Conservation (phyloP, 2,888 invertebrate species). For the Baronia brevicornis region DNA sequence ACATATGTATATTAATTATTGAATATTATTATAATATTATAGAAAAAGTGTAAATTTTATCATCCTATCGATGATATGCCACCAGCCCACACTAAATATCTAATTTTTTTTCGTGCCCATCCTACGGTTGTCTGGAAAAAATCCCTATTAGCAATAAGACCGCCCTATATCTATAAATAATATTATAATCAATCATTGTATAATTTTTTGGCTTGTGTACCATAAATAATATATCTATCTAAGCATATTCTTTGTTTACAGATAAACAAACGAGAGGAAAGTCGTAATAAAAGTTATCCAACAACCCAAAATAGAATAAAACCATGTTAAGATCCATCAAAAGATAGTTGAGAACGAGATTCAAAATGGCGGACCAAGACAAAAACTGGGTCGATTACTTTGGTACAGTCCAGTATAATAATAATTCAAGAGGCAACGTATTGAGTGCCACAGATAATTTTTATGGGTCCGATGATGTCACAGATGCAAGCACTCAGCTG, state of each 20-base stretch:
- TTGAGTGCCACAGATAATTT: constrained; percentile 19
- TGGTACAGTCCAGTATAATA: constrained; percentile 26
- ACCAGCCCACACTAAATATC: too few species aligned
- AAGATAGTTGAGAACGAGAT: constrained; percentile 32
- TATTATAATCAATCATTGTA: too few species aligned
- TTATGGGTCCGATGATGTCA: constrained; percentile 12
- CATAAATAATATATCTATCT: too few species aligned
- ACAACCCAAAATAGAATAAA: background rate
- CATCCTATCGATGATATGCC: too few species aligned
- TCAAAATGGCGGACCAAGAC: constrained; percentile 49
- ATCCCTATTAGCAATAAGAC: too few species aligned
- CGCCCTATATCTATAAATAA: too few species aligned
- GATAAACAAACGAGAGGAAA: background rate
- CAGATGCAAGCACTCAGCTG: constrained; percentile 11
- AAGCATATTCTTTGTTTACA: constrained; percentile 8
- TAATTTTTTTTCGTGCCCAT: too few species aligned
- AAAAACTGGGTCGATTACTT: constrained; percentile 49
- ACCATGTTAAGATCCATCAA: constrained; percentile 8
- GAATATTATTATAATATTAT: too few species aligned
- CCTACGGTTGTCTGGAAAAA: too few species aligned
- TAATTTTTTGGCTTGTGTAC: too few species aligned
- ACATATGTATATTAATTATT: too few species aligned
- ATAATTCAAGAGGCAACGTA: constrained; percentile 1
- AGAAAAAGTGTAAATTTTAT: too few species aligned
- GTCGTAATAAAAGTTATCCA: background rate